phyloP scores from a whole-genome alignment of 2,113 vertebrate genomes.

The Scartelaos histophorus region DNA sequence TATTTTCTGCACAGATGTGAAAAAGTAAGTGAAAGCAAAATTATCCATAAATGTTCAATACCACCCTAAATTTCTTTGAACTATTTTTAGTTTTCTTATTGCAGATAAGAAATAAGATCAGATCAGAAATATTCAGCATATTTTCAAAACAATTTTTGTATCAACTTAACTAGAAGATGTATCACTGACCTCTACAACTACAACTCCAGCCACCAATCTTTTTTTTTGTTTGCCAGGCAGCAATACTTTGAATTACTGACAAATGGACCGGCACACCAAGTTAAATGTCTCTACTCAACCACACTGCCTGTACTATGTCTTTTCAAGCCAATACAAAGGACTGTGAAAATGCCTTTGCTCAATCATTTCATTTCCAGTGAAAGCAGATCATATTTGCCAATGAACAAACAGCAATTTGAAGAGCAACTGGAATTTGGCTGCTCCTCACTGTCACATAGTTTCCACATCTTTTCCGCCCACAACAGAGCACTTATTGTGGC shows the following conservation, averaged over 20 bases:
- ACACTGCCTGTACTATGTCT: constrained; percentile 49
- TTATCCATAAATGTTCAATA: no score
- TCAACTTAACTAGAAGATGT: no score
- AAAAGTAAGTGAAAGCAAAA: no score
- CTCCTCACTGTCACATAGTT: constrained; percentile 81
- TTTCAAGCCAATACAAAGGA: constrained; percentile 51
- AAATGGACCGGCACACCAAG: not conserved
- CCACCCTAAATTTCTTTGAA: no score
- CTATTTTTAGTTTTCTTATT: no score
- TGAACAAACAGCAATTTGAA: constrained; percentile 69
- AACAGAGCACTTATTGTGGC: constrained; percentile 83
- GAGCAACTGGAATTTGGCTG: constrained; percentile 60
- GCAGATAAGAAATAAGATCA: no score
- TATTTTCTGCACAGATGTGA: no score
- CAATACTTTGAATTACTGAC: not conserved
- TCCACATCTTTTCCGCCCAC: constrained; percentile 73
- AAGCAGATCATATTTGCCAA: constrained; percentile 48
- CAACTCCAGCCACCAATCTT: no score
- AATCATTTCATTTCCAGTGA: constrained; percentile 67
- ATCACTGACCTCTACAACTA: no score
- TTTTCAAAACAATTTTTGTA: no score
- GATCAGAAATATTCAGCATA: no score
- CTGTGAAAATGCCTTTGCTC: constrained; percentile 65
- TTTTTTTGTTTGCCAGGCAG: no score
- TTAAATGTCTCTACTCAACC: constrained; percentile 25